Base-by-base conservation (phyloP, 2,888 invertebrate species). In the Synergus umbraculus region DNA sequence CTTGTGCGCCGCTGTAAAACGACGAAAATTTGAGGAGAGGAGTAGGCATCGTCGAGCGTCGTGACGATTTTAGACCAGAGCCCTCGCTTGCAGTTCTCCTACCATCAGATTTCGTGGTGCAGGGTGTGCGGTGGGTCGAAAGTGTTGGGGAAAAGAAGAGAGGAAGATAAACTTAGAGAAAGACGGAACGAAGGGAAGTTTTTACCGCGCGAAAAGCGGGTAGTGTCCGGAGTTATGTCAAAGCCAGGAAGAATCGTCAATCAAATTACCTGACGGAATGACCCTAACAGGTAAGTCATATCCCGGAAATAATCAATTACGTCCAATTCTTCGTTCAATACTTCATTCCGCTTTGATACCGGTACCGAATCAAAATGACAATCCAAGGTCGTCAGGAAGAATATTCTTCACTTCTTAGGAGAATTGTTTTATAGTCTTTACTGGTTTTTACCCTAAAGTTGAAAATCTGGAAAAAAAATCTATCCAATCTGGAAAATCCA, bases 31-130 rank as follows among this genome's bases (percentile, higher is more conserved):
- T 54, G 63, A 43, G 80, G 76, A 78, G 79, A 77, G 67, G 81
- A 82, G 79, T 67, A 79, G 79, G 78, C 83, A 81, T 78, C 82
- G 81, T 80, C 78, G 79, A 76, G 80, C 85, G 82, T 73, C 79
- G 89, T 83, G 91, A 90, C 91, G 90, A 86, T 91, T 91, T 91
- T 91, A 91, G 91, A 90, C 83, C 90, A 86, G 90, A 90, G 91
- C 90, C 86, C 87, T 84, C 84, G 80, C 84, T 83, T 83, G 83
- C 83, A 88, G 89, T 88, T 86, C 86, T 87, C 89, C 85, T 86
- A 84, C 86, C 87, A 88, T 87, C 87, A 85, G 87, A 90, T 88
- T 87, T 88, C 86, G 89, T 86, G 86, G 86, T 86, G 86, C 87
- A 88, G 86, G 87, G 87, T 85, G 88, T 86, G 86, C 87, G 82